Evolutionary conservation across 2,113 vertebrate species (phyloP).

Genomic region (Saguinus midas): DNA sequence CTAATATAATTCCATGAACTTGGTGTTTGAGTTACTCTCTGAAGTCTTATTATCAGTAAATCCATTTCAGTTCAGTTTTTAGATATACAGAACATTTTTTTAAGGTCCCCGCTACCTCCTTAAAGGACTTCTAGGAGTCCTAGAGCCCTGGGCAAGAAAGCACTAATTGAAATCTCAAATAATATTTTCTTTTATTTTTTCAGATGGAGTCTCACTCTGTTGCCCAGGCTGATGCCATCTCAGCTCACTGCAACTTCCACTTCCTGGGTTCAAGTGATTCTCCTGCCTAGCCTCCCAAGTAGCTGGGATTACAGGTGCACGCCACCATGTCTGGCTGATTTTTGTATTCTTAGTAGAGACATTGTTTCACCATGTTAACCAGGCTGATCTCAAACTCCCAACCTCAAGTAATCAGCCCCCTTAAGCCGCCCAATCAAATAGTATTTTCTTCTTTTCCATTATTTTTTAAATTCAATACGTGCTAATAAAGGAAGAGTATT

Average conservation of each 20-base stretch:
- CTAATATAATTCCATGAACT: conserved; percentile 41
- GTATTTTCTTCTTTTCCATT: conserved; percentile 13
- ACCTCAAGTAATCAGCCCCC: no score
- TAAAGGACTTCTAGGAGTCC: background rate
- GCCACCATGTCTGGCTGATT: no score
- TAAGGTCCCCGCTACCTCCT: background rate
- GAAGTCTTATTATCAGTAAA: conserved; percentile 40
- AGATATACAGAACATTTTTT: background rate
- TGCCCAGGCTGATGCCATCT: no score
- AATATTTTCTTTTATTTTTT: background rate
- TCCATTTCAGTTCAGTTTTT: conserved; percentile 28
- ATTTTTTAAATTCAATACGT: conserved; percentile 44
- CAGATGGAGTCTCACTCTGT: no score
- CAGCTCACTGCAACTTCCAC: no score
- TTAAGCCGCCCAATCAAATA: background rate
- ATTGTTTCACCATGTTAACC: no score
- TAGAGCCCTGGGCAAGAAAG: background rate
- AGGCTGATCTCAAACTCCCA: no score
- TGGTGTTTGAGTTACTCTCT: conserved; percentile 24
- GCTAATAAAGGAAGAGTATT: background rate
- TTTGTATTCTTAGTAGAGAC: no score
- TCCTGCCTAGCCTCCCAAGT: no score
- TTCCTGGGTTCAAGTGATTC: no score
- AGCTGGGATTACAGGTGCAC: no score
- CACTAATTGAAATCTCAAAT: conserved; percentile 6